Base-by-base conservation (phyloP, 2,113 vertebrate species). In the Mungos mungo region DNA sequence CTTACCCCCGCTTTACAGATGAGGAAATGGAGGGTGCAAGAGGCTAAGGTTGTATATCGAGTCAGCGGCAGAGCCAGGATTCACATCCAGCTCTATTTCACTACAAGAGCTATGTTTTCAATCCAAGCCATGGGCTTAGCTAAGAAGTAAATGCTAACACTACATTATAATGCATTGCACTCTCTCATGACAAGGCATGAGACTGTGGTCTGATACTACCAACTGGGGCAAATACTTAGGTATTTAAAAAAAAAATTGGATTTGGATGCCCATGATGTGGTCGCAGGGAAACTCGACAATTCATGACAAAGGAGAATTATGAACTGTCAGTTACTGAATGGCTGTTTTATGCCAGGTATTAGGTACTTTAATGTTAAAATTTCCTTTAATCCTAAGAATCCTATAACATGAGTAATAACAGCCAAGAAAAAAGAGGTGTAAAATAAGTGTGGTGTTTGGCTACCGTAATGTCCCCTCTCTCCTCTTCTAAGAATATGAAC, bases 121-220 rank as follows among this genome's bases (percentile, higher is more conserved):
- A 84, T 47, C 12, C 47, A 90, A 80, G 50, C 2, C 68, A 41
- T 4, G 4, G 27, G 77, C 89, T 45, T 92, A 92, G 8, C 33
- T 89, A 95, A 63, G 29, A 97, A 96, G 92, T 57, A 96, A 79
- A 85, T 38, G 29, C 35, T 93, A 71, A 90, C 47, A n/a, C 11
- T 52, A 21, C 92, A 16, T 86, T 50, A 76, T 65, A 86, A 86
- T 27, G 50, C 41, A 2, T 25, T 95, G 23, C 57, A 88, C 14
- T 7, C 21, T 79, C 31, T 45, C 21, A 76, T 25, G 57, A 54
- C 35, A 93, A 89, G 25, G 45, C 71, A 82, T 11, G 69, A 85
- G 23, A 71, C 18, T 68, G 52, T 12, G 50, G n/a, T n/a, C 81
- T 90, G 57, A 35, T 65, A 91, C 31, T 33, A 96, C 25, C 54